Percentiles rank a stretch among this genome's conserved stretches.
These are phyloP conservation scores for Bos taurus DNA, from an alignment of 2,113 vertebrate species.

Conservation along the genomic window DNA sequence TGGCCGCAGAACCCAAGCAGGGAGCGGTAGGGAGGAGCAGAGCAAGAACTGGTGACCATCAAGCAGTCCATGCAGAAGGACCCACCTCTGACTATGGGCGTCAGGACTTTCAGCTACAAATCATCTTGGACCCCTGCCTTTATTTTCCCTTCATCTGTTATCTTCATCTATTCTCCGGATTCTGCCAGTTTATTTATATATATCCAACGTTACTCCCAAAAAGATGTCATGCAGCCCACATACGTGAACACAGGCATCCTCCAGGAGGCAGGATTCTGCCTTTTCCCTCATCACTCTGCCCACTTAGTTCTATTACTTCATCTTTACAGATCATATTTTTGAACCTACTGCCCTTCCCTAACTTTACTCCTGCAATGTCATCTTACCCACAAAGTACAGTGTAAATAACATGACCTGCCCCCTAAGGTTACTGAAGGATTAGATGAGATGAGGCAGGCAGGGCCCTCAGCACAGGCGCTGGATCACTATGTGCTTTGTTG, in stretches of 20 bases:
- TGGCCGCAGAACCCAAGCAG: background rate
- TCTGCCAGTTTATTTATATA: background rate
- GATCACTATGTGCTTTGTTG: too few species aligned
- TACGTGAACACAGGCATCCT: background rate
- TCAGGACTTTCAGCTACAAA: background rate
- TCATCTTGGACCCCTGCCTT: background rate
- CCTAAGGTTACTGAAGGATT: background rate
- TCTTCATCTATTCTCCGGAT: background rate
- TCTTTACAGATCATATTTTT: background rate
- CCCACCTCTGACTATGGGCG: accelerated
- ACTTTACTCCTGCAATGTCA: background rate
- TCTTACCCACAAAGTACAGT: background rate
- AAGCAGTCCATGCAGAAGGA: background rate
- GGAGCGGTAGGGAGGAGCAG: accelerated
- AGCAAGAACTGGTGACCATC: background rate
- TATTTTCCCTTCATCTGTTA: background rate
- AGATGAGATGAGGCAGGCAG: background rate
- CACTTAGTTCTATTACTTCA: background rate
- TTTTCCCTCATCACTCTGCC: background rate
- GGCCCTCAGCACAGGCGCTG: background rate
- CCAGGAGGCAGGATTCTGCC: background rate
- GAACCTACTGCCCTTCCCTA: background rate
- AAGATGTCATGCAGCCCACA: background rate
- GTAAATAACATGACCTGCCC: background rate
- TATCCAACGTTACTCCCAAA: background rate